These are phyloP conservation scores for Falco berigora DNA, from an alignment of 2,797 vertebrate species.

Conservation along the genomic window DNA sequence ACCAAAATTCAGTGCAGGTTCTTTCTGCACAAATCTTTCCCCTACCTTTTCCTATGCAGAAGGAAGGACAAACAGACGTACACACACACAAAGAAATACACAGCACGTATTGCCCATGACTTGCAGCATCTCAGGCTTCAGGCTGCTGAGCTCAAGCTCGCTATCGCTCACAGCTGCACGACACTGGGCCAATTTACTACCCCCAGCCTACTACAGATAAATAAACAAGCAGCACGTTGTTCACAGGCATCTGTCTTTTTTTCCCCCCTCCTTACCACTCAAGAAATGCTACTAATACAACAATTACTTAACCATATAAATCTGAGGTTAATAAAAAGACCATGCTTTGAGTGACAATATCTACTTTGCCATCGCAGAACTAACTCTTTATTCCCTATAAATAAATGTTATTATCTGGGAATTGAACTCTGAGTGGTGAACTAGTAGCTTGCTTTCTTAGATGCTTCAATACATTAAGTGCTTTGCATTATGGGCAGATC, in stretches of 20 bases:
- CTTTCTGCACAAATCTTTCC: neutral
- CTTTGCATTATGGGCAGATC: constrained; percentile 51
- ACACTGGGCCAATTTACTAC: neutral
- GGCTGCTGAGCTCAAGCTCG: neutral
- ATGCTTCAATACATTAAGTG: constrained; percentile 40
- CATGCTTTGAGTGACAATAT: constrained; percentile 31
- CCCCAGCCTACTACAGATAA: neutral
- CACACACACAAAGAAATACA: neutral
- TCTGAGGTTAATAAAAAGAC: constrained; percentile 48
- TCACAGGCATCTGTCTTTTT: neutral
- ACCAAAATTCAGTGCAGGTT: fast-evolving
- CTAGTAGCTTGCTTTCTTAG: constrained; percentile 19
- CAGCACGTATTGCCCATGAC: fast-evolving
- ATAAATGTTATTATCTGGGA: constrained; percentile 46
- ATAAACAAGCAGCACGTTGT: constrained; percentile 1
- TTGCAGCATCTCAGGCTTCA: neutral
- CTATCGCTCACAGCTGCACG: neutral
- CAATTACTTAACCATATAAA: constrained; percentile 50
- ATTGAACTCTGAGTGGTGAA: constrained; percentile 47
- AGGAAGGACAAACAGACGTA: neutral
- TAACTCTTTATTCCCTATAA: constrained; percentile 37
- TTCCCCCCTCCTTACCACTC: neutral
- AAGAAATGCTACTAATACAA: constrained; percentile 36
- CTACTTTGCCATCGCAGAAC: neutral
- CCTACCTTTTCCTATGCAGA: neutral